phyloP scores from a whole-genome alignment of 2,888 invertebrate species.

The Catocala sponsa region DNA sequence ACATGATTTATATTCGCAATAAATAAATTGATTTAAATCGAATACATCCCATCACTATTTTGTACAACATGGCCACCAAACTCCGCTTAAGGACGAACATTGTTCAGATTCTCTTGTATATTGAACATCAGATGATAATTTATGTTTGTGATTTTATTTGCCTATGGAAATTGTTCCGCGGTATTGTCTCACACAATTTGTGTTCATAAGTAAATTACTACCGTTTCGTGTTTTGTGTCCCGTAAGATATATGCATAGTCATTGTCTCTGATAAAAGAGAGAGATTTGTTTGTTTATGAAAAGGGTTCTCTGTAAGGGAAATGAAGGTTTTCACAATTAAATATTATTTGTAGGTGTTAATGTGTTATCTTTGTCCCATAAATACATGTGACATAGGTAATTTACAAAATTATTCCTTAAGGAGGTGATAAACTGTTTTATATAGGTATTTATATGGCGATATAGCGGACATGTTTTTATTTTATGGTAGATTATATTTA shows the following conservation, averaged over 20 bases:
- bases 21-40: slow-evolving; percentile 8
- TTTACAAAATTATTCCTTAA: no score
- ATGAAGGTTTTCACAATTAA: slow-evolving; percentile 13
- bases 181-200: slow-evolving; percentile 44
- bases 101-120: slow-evolving; percentile 38
- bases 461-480: no score
- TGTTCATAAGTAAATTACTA: slow-evolving; percentile 41
- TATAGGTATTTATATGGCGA: no score
- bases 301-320: slow-evolving; percentile 3
- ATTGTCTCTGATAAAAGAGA: slow-evolving; percentile 18
- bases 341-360: slow-evolving; percentile 1
- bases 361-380: neutral
- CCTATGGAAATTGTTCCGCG: slow-evolving; percentile 28
- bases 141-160: slow-evolving; percentile 37
- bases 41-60: slow-evolving; percentile 17
- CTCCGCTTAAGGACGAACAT: slow-evolving; percentile 35
- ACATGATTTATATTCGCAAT: no score
- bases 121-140: slow-evolving; percentile 38
- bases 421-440: no score
- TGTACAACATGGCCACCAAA: slow-evolving; percentile 30
- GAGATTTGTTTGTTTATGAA: slow-evolving; percentile 19
- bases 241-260: slow-evolving; percentile 12
- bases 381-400: neutral
- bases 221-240: slow-evolving; percentile 27
- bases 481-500: no score